These are phyloP conservation scores for Lampris megalopsis DNA, from an alignment of 2,113 vertebrate genomes.

Conservation along the genomic window DNA sequence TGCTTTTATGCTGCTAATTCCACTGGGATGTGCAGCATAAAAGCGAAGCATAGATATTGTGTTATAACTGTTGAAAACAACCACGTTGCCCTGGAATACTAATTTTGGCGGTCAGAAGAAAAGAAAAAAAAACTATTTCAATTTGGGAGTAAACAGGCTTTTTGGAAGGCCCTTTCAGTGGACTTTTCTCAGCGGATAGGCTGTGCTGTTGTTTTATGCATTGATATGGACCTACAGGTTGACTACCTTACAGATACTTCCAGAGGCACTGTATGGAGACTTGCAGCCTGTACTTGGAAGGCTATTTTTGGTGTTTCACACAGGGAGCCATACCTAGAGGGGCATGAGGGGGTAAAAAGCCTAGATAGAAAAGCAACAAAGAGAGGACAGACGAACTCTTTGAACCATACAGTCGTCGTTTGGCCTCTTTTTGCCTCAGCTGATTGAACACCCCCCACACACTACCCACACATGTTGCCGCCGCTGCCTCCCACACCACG, in stretches of 20 bases:
- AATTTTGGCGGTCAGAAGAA: conserved; percentile 70
- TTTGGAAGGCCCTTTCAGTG: conserved; percentile 38
- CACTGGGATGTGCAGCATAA: conserved; percentile 82
- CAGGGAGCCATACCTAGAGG: not conserved
- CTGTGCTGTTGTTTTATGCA: not conserved
- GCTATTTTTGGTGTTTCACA: no score
- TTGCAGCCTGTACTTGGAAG: not conserved
- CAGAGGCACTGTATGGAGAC: not conserved
- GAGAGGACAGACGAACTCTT: conserved; percentile 60
- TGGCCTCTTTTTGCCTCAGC: conserved; percentile 80
- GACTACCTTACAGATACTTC: conserved; percentile 19
- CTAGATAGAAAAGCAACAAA: not conserved
- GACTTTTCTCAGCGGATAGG: conserved; percentile 10
- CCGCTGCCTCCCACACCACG: conserved; percentile 21
- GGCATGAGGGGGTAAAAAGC: conserved; percentile 2
- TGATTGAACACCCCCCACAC: conserved; percentile 55
- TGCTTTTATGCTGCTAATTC: conserved; percentile 83
- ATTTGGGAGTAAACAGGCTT: conserved; percentile 66
- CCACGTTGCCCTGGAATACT: conserved; percentile 81
- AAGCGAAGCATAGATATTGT: conserved; percentile 84
- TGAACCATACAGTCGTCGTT: conserved; percentile 72
- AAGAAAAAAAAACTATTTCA: conserved; percentile 46
- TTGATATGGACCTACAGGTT: conserved; percentile 59
- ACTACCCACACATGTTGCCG: not conserved
- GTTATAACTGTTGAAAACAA: conserved; percentile 84